Percentiles rank a stretch among this genome's conserved stretches.
Conservation (phyloP, 2,113 vertebrate species). For the Phrynocephalus versicolor region DNA sequence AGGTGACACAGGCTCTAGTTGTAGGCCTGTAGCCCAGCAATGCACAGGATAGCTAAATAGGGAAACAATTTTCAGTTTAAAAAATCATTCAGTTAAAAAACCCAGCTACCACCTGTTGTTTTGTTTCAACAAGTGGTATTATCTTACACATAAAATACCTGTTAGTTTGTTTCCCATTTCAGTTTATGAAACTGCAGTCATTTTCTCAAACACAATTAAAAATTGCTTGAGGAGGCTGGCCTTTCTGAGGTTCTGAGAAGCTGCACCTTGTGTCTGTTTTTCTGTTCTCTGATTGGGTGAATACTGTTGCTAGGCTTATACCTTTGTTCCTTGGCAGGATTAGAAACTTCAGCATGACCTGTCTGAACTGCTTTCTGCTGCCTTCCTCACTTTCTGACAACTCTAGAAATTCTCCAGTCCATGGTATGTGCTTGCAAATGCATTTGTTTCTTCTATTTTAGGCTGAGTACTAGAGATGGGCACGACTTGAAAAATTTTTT, state of each 20-base stretch:
- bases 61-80: not conserved
- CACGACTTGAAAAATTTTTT: no score
- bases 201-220: constrained; percentile 43
- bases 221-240: constrained; percentile 38
- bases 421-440: not conserved
- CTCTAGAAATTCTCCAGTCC: not conserved
- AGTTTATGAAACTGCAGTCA: constrained; percentile 35
- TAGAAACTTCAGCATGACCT: constrained; percentile 76
- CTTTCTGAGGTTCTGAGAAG: constrained; percentile 54
- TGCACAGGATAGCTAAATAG: not conserved
- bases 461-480: no score
- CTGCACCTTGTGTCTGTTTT: constrained; percentile 81
- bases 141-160: not conserved
- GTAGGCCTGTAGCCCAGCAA: no score
- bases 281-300: constrained; percentile 79
- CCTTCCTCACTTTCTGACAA: constrained; percentile 35
- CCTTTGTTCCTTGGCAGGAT: constrained; percentile 76
- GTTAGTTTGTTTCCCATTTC: not conserved
- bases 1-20: no score
- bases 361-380: constrained; percentile 56
- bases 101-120: constrained; percentile 26
- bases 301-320: constrained; percentile 81
- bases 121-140: constrained; percentile 8
- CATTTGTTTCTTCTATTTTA: no score
- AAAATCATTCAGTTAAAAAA: not conserved